A percentile compares a stretch with the other conserved stretches of the same genome.
Evolutionary conservation across 2,797 vertebrate genomes (phyloP).

Genomic region (Scolopax bukidnonensis): DNA sequence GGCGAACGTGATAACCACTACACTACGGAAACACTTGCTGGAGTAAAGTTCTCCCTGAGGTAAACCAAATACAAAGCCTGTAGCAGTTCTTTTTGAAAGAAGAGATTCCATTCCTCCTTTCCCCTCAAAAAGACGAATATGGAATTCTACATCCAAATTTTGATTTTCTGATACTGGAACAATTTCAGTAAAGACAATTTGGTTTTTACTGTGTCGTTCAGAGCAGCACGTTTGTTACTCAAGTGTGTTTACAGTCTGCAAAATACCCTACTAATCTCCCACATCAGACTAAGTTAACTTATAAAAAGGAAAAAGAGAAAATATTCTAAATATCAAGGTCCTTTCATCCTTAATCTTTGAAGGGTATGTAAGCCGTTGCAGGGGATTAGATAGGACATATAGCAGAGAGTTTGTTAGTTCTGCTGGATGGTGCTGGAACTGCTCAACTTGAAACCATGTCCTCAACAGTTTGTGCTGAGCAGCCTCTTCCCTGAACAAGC

Average conservation of each 20-base stretch:
- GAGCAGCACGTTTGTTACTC: background rate
- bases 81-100: background rate
- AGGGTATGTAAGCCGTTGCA: background rate
- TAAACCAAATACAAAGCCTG: background rate
- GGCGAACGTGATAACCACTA: no score
- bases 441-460: background rate
- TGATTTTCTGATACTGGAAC: background rate
- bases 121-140: background rate
- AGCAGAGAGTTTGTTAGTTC: background rate
- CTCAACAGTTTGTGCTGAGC: rapidly evolving
- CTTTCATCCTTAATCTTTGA: background rate
- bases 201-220: background rate
- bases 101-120: background rate
- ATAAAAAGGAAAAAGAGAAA: background rate
- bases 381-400: background rate
- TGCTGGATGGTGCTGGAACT: background rate
- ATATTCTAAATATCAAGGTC: background rate
- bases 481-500: background rate
- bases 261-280: background rate
- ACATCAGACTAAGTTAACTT: background rate
- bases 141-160: background rate
- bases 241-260: background rate
- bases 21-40: no score
- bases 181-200: background rate
- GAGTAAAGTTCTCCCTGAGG: background rate